Evolutionary conservation across 2,113 vertebrate genomes (phyloP).

Genomic region (Charadrius vociferus): DNA sequence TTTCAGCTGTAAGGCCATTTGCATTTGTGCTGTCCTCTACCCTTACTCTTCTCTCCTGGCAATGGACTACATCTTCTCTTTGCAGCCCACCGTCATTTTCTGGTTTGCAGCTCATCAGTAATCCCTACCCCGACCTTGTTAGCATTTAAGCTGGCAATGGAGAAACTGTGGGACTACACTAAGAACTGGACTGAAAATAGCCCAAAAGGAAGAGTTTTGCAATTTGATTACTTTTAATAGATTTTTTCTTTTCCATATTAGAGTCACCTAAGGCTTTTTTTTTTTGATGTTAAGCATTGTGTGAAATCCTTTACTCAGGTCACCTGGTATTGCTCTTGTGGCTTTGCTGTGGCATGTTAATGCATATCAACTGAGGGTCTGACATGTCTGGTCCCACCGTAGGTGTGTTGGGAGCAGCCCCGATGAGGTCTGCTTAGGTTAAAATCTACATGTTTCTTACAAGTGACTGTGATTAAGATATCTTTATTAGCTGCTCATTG

Average conservation of each 20-base stretch:
- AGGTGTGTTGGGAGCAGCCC: neutral
- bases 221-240: neutral
- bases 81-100: rapidly evolving
- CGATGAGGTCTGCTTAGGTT: neutral
- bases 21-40: neutral
- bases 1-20: neutral
- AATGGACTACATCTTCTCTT: neutral
- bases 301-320: neutral
- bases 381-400: neutral
- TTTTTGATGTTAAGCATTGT: neutral
- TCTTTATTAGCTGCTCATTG: neutral
- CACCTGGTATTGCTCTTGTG: neutral
- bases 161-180: neutral
- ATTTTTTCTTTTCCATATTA: neutral
- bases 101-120: neutral
- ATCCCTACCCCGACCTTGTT: neutral
- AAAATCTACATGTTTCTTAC: neutral
- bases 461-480: neutral
- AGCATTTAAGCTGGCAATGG: neutral
- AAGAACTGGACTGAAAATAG: neutral
- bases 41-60: neutral
- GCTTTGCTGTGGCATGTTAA: neutral
- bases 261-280: neutral
- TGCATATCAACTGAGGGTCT: neutral
- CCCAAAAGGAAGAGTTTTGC: neutral